phyloP scores from a whole-genome alignment of 2,113 vertebrate species.

The Lepus timidus region DNA sequence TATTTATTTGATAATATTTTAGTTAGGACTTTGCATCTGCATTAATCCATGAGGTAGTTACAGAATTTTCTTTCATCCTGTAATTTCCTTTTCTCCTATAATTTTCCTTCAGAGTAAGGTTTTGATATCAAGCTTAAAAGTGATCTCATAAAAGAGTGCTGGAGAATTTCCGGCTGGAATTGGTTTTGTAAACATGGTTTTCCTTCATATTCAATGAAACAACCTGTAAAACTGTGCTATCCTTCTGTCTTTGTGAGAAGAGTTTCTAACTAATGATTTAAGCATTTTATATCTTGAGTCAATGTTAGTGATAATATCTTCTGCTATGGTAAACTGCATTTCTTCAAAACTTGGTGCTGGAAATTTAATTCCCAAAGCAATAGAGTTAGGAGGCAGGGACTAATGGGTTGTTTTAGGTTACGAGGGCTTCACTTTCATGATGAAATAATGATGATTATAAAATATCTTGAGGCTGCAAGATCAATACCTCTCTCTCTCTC shows the following conservation, averaged over 20 bases:
- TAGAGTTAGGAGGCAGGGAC: not conserved
- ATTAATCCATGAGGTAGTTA: not conserved
- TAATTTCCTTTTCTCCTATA: not conserved
- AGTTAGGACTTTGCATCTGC: not conserved
- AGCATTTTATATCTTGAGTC: not conserved
- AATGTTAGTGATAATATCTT: conserved; percentile 27
- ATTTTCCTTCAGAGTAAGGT: conserved; percentile 9
- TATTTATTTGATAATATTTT: not conserved
- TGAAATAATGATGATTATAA: not conserved
- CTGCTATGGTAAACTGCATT: not conserved
- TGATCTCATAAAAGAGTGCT: conserved; percentile 25
- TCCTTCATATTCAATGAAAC: conserved; percentile 25
- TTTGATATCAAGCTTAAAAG: not conserved
- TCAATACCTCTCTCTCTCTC: not conserved
- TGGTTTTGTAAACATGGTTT: not conserved
- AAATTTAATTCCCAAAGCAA: not conserved
- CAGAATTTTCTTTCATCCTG: too few species aligned
- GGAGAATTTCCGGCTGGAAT: not conserved
- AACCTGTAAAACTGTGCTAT: not conserved
- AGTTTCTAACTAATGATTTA: not conserved
- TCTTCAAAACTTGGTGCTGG: not conserved
- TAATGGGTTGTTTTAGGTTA: not conserved
- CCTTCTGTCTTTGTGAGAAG: not conserved
- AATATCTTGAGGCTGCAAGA: not conserved
- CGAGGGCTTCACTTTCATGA: not conserved